Conservation (phyloP, 2,113 vertebrate genomes). For the Elanoides forficatus region DNA sequence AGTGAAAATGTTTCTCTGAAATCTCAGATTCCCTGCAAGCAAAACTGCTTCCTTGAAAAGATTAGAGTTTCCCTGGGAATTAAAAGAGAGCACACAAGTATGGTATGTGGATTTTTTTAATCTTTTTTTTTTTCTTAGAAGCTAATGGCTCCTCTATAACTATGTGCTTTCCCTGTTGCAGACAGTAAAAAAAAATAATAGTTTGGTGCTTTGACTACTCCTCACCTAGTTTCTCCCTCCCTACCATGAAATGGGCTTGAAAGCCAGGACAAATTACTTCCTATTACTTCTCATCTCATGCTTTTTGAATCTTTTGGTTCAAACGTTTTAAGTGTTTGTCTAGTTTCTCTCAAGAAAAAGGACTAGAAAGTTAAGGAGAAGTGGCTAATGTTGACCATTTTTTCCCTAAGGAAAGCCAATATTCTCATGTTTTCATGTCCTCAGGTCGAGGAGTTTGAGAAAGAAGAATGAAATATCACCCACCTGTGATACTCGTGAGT, state of each 20-base stretch:
- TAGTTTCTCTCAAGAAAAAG: not conserved
- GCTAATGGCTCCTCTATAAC: not conserved
- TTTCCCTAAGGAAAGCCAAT: not conserved
- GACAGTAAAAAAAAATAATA: not conserved
- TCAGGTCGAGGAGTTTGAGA: not conserved
- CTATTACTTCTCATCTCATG: not conserved
- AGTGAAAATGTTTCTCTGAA: not conserved
- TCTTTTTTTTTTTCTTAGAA: not conserved
- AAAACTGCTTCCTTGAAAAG: not conserved
- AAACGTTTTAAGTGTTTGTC: not conserved
- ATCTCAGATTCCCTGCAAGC: not conserved
- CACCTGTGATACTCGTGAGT: not conserved
- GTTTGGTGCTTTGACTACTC: not conserved
- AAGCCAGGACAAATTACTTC: not conserved
- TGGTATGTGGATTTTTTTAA: not conserved
- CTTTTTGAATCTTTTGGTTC: not conserved
- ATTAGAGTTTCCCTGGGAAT: not conserved
- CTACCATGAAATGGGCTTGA: not conserved
- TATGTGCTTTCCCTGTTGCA: not conserved
- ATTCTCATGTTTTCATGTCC: not conserved
- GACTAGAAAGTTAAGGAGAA: not conserved
- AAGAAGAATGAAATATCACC: not conserved
- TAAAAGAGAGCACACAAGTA: not conserved
- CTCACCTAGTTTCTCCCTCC: not conserved
- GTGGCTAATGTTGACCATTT: not conserved